A percentile compares a stretch with the other conserved stretches of the same genome.
phyloP scores from a whole-genome alignment of 2,888 invertebrate genomes.

The Polietes domitor region DNA sequence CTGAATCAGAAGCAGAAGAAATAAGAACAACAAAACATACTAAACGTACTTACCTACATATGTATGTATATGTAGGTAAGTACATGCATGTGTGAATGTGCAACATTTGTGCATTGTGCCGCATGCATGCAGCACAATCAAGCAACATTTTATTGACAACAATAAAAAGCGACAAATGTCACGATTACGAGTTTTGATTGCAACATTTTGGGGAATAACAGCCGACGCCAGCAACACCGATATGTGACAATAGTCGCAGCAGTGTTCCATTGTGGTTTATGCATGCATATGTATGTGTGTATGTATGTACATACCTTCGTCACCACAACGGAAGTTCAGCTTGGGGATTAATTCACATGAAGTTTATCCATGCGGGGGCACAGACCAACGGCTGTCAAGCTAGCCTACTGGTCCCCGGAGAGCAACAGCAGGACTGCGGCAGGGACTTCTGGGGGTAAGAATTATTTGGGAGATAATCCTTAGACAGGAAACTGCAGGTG shows the following conservation, averaged over 20 bases:
- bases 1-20: no score
- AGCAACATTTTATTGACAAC: constrained; percentile 66
- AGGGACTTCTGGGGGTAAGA: no score
- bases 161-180: constrained; percentile 67
- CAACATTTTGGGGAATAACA: constrained; percentile 60
- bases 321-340: constrained; percentile 41
- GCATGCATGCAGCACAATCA: constrained; percentile 51
- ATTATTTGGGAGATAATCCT: no score
- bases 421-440: background rate
- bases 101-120: constrained; percentile 27
- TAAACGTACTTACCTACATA: constrained; percentile 6
- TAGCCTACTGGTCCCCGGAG: no score
- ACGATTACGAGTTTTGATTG: constrained; percentile 66
- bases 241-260: constrained; percentile 63
- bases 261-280: constrained; percentile 39
- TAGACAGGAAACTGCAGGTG: no score
- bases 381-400: constrained; percentile 31
- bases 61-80: background rate
- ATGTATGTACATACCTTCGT: background rate
- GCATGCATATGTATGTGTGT: background rate
- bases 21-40: no score
- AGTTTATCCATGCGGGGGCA: constrained; percentile 58
- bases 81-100: background rate
- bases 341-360: constrained; percentile 63
- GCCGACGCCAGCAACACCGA: constrained; percentile 46